Evolutionary conservation across 2,113 vertebrate genomes (phyloP).

Genomic region (Pantherophis guttatus): DNA sequence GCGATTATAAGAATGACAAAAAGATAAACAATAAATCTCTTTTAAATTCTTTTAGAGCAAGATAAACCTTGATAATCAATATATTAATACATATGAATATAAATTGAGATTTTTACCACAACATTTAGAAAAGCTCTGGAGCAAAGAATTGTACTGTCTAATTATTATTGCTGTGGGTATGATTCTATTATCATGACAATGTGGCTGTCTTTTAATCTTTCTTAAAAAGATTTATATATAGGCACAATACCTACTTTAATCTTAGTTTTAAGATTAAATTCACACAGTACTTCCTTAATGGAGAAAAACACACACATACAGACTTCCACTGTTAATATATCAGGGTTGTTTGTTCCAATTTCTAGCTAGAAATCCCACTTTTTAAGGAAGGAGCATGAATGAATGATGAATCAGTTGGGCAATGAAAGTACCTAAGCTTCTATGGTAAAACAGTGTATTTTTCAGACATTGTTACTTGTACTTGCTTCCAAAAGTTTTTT

Average conservation of each 20-base stretch:
- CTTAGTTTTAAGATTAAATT: background rate
- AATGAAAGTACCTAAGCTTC: background rate
- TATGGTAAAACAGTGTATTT: background rate
- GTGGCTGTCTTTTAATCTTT: background rate
- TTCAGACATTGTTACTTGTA: background rate
- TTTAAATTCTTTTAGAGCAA: slow-evolving; percentile 6
- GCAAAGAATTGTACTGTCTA: slow-evolving; percentile 25
- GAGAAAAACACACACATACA: background rate
- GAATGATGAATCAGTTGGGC: background rate
- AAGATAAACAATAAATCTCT: background rate
- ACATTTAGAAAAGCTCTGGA: slow-evolving; percentile 16
- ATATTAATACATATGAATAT: slow-evolving; percentile 1
- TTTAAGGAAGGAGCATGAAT: background rate
- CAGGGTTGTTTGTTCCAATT: background rate
- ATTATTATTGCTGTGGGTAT: slow-evolving; percentile 26
- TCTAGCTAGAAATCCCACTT: background rate
- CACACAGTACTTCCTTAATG: background rate
- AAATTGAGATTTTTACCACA: slow-evolving; percentile 5
- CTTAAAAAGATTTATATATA: background rate
- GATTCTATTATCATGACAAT: background rate
- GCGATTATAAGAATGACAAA: background rate
- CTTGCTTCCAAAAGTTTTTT: background rate
- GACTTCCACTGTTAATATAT: background rate
- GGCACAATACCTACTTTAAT: background rate
- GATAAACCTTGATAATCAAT: slow-evolving; percentile 4